Base-by-base conservation (phyloP, 2,888 invertebrate genomes). In the Bellardia bayeri region DNA sequence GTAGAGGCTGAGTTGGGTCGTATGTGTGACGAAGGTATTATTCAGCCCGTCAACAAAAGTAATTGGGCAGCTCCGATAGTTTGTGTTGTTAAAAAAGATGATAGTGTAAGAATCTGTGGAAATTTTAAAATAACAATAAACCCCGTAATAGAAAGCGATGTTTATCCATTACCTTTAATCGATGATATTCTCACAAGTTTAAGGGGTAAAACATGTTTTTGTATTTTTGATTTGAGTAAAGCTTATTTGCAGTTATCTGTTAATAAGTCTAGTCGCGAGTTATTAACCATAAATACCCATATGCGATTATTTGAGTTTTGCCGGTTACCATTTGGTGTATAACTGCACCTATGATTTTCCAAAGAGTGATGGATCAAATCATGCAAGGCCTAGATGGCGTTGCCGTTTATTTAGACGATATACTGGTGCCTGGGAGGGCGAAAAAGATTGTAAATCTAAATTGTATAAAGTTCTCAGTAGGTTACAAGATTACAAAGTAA, bases 281-380 rank as follows among this genome's bases (percentile, higher is more conserved):
- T 89, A n/a, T 78, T 90, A 37, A 90, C 90, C n/a, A 89, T 91
- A 9, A 91, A 91, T 85, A 92, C 87, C 9, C 87, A 87, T 69
- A 88, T 87, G 74, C 88, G 89, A 3, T 63, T 89, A 51, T 51
- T 71, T 80, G 63, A 80, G 61, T 80, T 71, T 80, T 80, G 80
- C 40, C 14, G 71, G 7, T 7, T 82, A 16, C 81, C 78, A 2
- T 63, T 79, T 69, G 82, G 82, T 4, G 82, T 85, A n/a, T 49
- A 7, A 76, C 72, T 23, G 80, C 82, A 40, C 87, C 84, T 11
- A 87, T 85, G 74, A 76, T 76, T 30, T 86, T 88, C 14, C 78
- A 88, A 42, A 51, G 69, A 33, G 68, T 64, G 5, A 88, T 86
- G 72, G 81, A 88, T 54, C 63, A 63, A 13, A 85, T 85, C 37